phyloP scores from a whole-genome alignment of 2,113 vertebrate genomes.

The Megalops atlanticus region DNA sequence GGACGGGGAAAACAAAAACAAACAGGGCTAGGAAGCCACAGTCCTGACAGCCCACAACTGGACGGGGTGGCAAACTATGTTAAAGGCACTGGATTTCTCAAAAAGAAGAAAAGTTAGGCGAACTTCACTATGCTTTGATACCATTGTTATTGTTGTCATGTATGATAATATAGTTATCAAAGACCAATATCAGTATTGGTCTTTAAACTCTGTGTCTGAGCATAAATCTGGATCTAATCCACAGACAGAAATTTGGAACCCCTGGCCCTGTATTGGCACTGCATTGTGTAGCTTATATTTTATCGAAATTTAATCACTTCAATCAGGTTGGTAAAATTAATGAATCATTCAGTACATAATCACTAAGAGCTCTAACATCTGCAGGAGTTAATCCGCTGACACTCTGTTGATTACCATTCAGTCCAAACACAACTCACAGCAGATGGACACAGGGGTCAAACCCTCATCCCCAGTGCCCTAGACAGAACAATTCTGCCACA shows the following conservation, averaged over 20 bases:
- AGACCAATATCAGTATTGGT: too few relatives aligned
- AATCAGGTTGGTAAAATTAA: neutral
- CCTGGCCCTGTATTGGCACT: neutral
- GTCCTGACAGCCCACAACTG: too few relatives aligned
- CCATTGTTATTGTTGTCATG: too few relatives aligned
- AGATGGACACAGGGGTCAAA: neutral
- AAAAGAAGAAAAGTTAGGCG: too few relatives aligned
- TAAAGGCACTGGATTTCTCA: too few relatives aligned
- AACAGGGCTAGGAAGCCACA: too few relatives aligned
- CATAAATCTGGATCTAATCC: neutral
- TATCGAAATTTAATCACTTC: neutral
- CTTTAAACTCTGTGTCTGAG: neutral
- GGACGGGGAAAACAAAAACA: too few relatives aligned
- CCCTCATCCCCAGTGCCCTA: neutral
- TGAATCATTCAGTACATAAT: neutral
- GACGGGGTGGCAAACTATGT: too few relatives aligned
- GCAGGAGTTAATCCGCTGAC: too few relatives aligned
- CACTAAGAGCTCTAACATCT: neutral
- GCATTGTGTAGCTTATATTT: neutral
- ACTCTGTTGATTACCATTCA: neutral
- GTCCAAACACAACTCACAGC: neutral
- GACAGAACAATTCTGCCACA: neutral
- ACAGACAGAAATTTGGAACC: too few relatives aligned
- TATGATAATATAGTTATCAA: too few relatives aligned
- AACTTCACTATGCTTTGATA: too few relatives aligned